Evolutionary conservation across 2,888 invertebrate species (phyloP), one percentile per base, ranked within the genome.

Genomic region (Pristionchus mayeri): DNA sequence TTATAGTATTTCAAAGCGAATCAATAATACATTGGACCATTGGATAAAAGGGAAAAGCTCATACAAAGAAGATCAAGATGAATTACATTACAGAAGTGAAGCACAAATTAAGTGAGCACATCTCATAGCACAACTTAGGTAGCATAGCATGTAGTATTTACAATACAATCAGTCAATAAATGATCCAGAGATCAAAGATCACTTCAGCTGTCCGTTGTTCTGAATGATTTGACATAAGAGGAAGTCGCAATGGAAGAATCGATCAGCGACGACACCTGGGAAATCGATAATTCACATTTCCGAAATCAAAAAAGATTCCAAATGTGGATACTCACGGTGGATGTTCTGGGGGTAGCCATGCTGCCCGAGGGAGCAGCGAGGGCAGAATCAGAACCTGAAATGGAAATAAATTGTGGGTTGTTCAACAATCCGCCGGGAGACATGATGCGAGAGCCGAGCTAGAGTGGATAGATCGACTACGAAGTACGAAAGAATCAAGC

Each of bases 181-280:
- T n/a, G 30, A 34, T 63, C 37, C 21, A 40, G n/a, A 67, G 67
- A 37, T 67, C 67, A 67, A 67, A 37, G 67, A 67, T 67, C 67
- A 67, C 52, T 27, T 81, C 60, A 81, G 24, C 81, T 81, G n/a
- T 81, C 81, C 0, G 60, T 54, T 24, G 44, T 81, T 21, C 27
- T 16, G 44, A 60, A 81, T 16, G 81, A 81, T 37, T 81, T 81
- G 27, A 81, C 81, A n/a, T 60, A 81, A 16, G 81, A 79, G 16
- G 79, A 81, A 2, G 81, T 81, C 27, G 60, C 81, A 40, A 24
- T 27, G 44, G 81, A 81, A 3, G 81, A 81, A 60, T 81, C 81
- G 81, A 60, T 48, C 60, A 81, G 24, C 27, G 81, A 81, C 16
- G 81, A 81, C 1, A 81, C 81, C 81, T 81, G 24, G 11, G 30